These are phyloP conservation scores for Temnothorax nylanderi DNA, from an alignment of 1,140 invertebrate genomes.

Conservation along the genomic window DNA sequence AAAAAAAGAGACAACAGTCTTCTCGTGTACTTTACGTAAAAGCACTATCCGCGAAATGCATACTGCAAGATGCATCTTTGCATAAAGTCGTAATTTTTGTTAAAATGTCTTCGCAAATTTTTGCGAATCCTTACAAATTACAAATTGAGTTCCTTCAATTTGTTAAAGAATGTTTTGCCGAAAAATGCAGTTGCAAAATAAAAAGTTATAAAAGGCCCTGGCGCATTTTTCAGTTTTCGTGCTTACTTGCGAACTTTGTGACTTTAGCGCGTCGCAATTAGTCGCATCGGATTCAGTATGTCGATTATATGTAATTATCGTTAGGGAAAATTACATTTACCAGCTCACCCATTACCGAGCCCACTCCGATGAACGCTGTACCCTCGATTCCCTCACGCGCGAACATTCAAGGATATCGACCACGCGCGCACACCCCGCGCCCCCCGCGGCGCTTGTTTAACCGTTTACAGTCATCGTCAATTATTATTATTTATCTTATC, in stretches of 20 bases:
- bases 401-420: not conserved
- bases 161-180: not conserved
- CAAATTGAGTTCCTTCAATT: not conserved
- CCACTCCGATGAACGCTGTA: not conserved
- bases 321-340: not conserved
- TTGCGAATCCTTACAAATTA: not conserved
- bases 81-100: not conserved
- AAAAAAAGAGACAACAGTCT: not conserved
- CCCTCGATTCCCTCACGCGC: not conserved
- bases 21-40: not conserved
- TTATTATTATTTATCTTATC: slow-evolving; percentile 70
- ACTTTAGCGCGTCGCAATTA: not conserved
- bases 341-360: not conserved
- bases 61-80: too few relatives aligned
- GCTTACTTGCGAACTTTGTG: not conserved
- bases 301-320: not conserved
- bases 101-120: not conserved
- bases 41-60: not conserved
- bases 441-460: slow-evolving; percentile 76
- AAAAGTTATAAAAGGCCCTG: not conserved
- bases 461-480: slow-evolving; percentile 75
- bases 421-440: slow-evolving; percentile 60
- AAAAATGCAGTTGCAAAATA: not conserved
- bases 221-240: not conserved
- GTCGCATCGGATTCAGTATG: not conserved